Conservation (phyloP, 2,113 vertebrate genomes). For the Hiodon tergisus region DNA sequence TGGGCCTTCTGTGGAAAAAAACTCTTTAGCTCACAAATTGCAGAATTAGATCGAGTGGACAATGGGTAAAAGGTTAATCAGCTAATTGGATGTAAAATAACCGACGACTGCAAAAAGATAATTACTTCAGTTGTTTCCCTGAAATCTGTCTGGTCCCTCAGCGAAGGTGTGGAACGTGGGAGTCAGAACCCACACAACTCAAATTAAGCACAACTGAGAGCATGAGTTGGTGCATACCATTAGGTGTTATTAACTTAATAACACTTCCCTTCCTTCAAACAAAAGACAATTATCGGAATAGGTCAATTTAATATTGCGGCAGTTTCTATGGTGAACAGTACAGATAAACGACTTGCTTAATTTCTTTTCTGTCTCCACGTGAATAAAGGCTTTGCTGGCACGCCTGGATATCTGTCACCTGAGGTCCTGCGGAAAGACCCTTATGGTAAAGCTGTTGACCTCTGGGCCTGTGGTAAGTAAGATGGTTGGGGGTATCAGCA, state of each 20-base stretch:
- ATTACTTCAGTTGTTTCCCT: neutral
- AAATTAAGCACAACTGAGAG: neutral
- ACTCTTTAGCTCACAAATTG: too few relatives aligned
- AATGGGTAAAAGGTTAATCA: neutral
- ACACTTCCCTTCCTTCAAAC: conserved; percentile 5
- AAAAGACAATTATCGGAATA: conserved; percentile 12
- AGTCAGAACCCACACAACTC: neutral
- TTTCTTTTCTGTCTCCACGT: neutral
- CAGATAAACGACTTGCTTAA: neutral
- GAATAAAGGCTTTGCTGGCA: conserved; percentile 43
- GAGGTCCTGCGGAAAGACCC: conserved; percentile 94
- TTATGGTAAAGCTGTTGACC: conserved; percentile 88
- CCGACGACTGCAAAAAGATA: neutral
- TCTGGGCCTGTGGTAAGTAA: conserved; percentile 90
- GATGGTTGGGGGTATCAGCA: neutral
- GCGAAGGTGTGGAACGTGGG: neutral
- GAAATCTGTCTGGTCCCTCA: neutral
- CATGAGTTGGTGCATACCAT: neutral
- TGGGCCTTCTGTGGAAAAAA: too few relatives aligned
- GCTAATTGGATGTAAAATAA: neutral
- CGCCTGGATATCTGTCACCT: conserved; percentile 61
- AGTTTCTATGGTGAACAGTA: neutral
- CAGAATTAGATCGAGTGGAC: neutral
- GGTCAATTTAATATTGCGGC: neutral
- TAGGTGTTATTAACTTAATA: conserved; percentile 15